Evolutionary conservation across 2,888 invertebrate species (phyloP).

Genomic region (Rotaria sp.): DNA sequence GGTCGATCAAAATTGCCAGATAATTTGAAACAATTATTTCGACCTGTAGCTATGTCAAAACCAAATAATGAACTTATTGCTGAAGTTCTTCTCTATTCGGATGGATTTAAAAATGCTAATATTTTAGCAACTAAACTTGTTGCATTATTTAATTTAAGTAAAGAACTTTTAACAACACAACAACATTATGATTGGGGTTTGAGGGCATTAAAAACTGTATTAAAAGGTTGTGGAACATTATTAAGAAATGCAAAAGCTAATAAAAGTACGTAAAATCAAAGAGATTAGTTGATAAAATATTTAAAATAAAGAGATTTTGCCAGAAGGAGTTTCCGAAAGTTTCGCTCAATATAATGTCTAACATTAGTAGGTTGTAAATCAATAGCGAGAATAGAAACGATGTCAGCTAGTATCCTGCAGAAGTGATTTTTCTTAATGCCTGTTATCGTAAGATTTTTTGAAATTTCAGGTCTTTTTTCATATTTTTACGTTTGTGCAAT

Average conservation of each 20-base stretch:
- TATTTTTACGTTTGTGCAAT: too few relatives aligned
- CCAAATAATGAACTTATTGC: slow-evolving; percentile 82
- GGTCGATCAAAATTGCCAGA: slow-evolving; percentile 87
- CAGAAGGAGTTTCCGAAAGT: too few relatives aligned
- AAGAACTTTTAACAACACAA: slow-evolving; percentile 75
- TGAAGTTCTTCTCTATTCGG: slow-evolving; percentile 77
- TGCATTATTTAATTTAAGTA: slow-evolving; percentile 75
- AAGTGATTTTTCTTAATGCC: too few relatives aligned
- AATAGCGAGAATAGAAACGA: too few relatives aligned
- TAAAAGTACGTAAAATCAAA: neutral
- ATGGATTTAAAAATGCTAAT: slow-evolving; percentile 72
- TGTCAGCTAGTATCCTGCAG: too few relatives aligned
- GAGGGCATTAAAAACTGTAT: slow-evolving; percentile 83
- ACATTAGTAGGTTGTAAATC: too few relatives aligned
- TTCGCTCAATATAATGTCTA: too few relatives aligned
- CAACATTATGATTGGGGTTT: slow-evolving; percentile 98
- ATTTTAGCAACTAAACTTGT: slow-evolving; percentile 74
- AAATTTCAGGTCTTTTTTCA: too few relatives aligned
- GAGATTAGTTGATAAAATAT: too few relatives aligned
- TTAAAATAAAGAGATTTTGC: neutral
- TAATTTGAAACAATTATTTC: slow-evolving; percentile 81
- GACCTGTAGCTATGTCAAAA: slow-evolving; percentile 86
- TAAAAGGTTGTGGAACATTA: slow-evolving; percentile 65
- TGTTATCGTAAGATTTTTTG: too few relatives aligned
- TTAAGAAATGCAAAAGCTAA: slow-evolving; percentile 56